A percentile compares a stretch with the other conserved stretches of the same genome.
Evolutionary conservation across 2,797 vertebrate genomes (phyloP).

Genomic region (Hyperoplus lanceolatus): DNA sequence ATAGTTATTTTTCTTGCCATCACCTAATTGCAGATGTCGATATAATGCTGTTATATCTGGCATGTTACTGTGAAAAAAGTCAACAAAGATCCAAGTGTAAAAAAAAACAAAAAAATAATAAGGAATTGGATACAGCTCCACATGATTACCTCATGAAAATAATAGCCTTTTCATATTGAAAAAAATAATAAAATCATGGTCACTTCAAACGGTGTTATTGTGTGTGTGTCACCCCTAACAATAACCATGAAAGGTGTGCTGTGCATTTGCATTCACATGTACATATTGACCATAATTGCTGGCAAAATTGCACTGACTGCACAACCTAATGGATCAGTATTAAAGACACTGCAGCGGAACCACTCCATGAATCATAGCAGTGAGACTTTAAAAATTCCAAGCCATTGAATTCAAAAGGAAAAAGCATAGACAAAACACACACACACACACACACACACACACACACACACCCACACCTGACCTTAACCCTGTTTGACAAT

Average conservation of each 20-base stretch:
- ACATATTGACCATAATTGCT: constrained; percentile 14
- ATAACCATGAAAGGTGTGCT: neutral
- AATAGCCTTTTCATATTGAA: too few relatives aligned
- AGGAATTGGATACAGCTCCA: too few relatives aligned
- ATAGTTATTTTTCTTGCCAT: too few relatives aligned
- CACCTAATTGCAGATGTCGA: too few relatives aligned
- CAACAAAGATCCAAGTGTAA: too few relatives aligned
- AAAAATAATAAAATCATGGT: neutral
- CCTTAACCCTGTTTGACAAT: neutral
- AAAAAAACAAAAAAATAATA: too few relatives aligned
- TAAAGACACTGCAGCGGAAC: neutral
- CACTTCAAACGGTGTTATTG: neutral
- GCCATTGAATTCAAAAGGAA: neutral
- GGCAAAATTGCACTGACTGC: neutral
- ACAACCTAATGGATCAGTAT: neutral
- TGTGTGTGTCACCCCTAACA: neutral
- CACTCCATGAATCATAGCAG: neutral
- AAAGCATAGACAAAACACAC: too few relatives aligned
- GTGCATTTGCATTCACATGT: constrained; percentile 11
- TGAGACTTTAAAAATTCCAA: neutral
- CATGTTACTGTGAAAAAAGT: too few relatives aligned
- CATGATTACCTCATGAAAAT: too few relatives aligned
- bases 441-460: neutral
- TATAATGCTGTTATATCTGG: too few relatives aligned
- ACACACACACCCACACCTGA: neutral